Percentiles rank a stretch among this genome's conserved stretches.
phyloP scores from a whole-genome alignment of 2,888 invertebrate genomes.

The Lasioglossum malachurum region DNA sequence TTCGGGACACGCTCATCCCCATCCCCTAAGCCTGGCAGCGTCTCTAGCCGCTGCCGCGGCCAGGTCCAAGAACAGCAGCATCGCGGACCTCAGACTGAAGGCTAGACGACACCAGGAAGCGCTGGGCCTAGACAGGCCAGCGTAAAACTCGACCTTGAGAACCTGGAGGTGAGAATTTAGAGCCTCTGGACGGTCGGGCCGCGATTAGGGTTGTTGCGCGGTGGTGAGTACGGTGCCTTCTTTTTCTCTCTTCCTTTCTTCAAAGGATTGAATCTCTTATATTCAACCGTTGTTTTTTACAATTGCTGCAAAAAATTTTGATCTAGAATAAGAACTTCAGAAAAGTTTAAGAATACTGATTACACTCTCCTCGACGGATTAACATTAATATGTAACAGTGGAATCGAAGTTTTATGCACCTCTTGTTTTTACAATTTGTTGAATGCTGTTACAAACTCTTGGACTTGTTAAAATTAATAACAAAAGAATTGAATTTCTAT shows the following conservation, averaged over 20 bases:
- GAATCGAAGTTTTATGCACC: too few species aligned
- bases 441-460: neutral
- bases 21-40: conserved; percentile 90
- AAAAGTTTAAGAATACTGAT: too few species aligned
- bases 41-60: conserved; percentile 89
- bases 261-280: too few species aligned
- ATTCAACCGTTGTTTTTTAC: neutral
- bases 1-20: conserved; percentile 68
- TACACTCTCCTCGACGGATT: too few species aligned
- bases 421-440: too few species aligned
- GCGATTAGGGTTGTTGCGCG: conserved; percentile 25
- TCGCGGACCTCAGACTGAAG: conserved; percentile 96
- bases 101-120: conserved; percentile 97
- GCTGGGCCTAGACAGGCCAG: conserved; percentile 88
- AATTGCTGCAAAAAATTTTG: too few species aligned
- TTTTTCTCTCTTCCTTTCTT: neutral
- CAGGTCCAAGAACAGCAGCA: conserved; percentile 95
- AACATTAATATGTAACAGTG: too few species aligned
- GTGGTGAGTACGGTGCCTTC: conserved; percentile 56
- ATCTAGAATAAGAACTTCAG: too few species aligned
- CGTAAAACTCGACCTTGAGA: conserved; percentile 69
- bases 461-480: neutral
- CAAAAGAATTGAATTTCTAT: neutral
- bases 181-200: neutral
- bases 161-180: neutral